These are phyloP conservation scores for Enteromius trimaculatus DNA, from an alignment of 2,797 vertebrate genomes.

Conservation along the genomic window DNA sequence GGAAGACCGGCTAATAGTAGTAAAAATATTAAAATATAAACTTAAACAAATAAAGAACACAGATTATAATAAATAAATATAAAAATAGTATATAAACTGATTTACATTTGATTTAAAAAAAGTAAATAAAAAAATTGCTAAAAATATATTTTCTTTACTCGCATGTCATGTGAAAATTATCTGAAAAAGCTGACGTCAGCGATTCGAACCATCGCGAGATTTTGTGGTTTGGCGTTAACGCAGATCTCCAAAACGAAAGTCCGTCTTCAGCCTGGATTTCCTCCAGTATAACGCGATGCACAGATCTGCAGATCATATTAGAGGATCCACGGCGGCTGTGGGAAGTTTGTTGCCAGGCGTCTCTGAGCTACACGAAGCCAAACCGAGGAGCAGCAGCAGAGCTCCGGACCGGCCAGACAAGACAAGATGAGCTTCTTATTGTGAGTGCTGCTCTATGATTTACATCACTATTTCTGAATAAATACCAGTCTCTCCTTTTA, in stretches of 20 bases:
- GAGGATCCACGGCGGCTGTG: background rate
- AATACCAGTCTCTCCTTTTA: too few relatives aligned
- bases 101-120: too few relatives aligned
- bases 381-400: background rate
- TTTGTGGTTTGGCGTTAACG: background rate
- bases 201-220: conserved; percentile 27
- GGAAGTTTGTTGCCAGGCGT: conserved; percentile 42
- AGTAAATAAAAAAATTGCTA: too few relatives aligned
- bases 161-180: too few relatives aligned
- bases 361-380: background rate
- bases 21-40: background rate
- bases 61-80: too few relatives aligned
- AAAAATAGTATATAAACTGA: background rate
- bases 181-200: conserved; percentile 1
- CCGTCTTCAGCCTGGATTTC: fast-evolving
- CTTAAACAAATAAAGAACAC: too few relatives aligned
- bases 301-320: background rate
- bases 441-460: conserved; percentile 67
- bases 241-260: conserved; percentile 1
- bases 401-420: background rate
- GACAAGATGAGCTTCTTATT: conserved; percentile 81
- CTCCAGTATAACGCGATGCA: fast-evolving
- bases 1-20: too few relatives aligned
- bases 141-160: background rate
- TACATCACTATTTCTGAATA: background rate